Evolutionary conservation across 2,888 invertebrate genomes (phyloP).

Genomic region (Stenurella melanura): DNA sequence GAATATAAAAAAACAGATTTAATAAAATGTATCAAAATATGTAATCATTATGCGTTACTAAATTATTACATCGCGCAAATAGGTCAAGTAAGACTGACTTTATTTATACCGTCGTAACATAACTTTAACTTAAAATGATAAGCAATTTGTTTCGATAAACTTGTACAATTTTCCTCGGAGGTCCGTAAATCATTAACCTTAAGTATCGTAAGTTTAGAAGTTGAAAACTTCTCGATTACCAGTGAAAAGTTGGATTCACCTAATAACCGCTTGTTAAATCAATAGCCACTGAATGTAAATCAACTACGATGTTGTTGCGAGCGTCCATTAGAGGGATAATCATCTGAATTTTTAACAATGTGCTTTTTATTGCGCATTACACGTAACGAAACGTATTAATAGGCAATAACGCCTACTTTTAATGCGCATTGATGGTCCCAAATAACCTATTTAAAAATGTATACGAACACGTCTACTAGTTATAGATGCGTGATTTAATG

Average conservation of each 20-base stretch:
- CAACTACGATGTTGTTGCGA: constrained; percentile 10
- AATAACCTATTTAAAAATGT: constrained; percentile 34
- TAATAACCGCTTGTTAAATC: constrained; percentile 32
- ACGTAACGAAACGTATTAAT: constrained; percentile 27
- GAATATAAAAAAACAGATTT: too few species aligned
- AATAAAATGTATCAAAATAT: too few species aligned
- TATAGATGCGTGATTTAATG: constrained; percentile 21
- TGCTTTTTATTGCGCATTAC: constrained; percentile 16
- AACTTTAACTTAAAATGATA: not conserved
- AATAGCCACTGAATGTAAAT: constrained; percentile 37
- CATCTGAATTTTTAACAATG: constrained; percentile 38
- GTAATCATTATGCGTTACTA: too few species aligned
- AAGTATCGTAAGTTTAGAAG: not conserved
- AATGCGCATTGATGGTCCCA: constrained; percentile 11
- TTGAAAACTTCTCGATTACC: constrained; percentile 23
- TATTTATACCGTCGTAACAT: not conserved
- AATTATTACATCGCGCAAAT: too few species aligned
- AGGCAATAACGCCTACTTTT: constrained; percentile 20
- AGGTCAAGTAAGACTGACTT: not conserved
- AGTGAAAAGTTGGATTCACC: constrained; percentile 12
- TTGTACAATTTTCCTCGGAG: not conserved
- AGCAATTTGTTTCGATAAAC: constrained; percentile 1
- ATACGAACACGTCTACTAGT: constrained; percentile 16
- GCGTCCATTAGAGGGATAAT: constrained; percentile 30
- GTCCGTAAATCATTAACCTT: constrained; percentile 4